Evolutionary conservation across 2,797 vertebrate genomes (phyloP).

Genomic region (Pipistrellus pygmaeus): DNA sequence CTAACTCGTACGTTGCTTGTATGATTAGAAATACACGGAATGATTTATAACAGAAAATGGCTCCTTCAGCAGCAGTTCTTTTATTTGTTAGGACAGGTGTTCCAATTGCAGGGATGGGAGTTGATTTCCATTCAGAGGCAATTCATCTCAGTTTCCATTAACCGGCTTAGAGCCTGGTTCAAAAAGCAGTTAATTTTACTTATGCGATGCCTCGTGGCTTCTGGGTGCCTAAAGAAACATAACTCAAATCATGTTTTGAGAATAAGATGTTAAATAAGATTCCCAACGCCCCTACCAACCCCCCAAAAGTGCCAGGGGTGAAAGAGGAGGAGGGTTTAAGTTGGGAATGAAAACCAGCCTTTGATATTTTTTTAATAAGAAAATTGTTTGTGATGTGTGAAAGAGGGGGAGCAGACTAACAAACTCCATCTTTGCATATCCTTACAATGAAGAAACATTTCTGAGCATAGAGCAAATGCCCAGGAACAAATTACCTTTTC

Average conservation of each 20-base stretch:
- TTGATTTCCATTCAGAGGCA: constrained; percentile 58
- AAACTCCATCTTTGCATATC: background rate
- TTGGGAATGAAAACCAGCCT: background rate
- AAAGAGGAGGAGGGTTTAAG: background rate
- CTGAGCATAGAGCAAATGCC: background rate
- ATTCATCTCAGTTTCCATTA: constrained; percentile 56
- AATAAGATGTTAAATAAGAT: constrained; percentile 50
- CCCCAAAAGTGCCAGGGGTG: background rate
- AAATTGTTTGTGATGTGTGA: background rate
- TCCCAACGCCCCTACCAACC: background rate
- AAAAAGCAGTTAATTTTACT: constrained; percentile 51
- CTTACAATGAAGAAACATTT: background rate
- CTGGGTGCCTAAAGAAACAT: background rate
- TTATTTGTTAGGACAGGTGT: constrained; percentile 26
- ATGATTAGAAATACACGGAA: background rate
- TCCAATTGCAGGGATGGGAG: constrained; percentile 1
- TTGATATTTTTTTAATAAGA: background rate
- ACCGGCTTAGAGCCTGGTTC: background rate
- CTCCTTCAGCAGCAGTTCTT: constrained; percentile 14
- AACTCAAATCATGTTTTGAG: constrained; percentile 27
- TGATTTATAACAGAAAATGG: constrained; percentile 27
- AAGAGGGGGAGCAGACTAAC: background rate
- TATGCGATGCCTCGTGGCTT: constrained; percentile 32
- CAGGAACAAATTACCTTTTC: background rate
- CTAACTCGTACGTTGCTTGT: constrained; percentile 4